Base-by-base conservation (phyloP, 2,113 vertebrate genomes). In the Peucedramus taeniatus region DNA sequence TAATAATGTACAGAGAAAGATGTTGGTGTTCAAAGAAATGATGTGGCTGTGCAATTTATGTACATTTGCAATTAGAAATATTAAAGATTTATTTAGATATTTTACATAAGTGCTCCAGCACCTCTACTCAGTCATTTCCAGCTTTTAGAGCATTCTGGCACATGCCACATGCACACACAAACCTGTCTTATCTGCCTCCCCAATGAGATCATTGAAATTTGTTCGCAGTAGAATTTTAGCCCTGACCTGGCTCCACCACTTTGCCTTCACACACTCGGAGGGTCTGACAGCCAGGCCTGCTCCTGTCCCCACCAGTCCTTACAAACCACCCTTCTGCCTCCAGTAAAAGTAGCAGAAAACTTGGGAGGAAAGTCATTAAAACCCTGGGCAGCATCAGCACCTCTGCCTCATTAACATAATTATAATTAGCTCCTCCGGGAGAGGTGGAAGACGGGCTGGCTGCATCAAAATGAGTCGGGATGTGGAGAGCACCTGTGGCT, bases 21-120 rank as follows among this genome's bases (percentile, higher is more conserved):
- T 94, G 98, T 98, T 97, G 98, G 98, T 99, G 99, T 99, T 98
- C 93, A 93, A 97, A 98, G 98, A 98, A 98, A 98, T 98, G 87
- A 98, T 97, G 99, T 99, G 99, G 98, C 98, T 97, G 99, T 99
- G 99, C 99, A 99, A 99, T 99, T 99, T 98, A 99, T 99, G 99
- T 99, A 99, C 99, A 99, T 99, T 99, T 99, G 99, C 99, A 99
- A 99, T 98, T 99, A 99, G 99, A 99, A 99, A 98, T 99, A 99
- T 99, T 99, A 99, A 99, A 99, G 99, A 99, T 99, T 99, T 99
- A 99, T 99, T 99, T 99, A 99, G 99, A 99, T 99, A 99, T 99
- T 99, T 99, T 99, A 99, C 59, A 3, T 59, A 92, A 97, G 56
- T 71, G 97, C 63, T 57, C 91, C 89, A 91, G 72, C 95, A 77